Evolutionary conservation across 2,888 invertebrate genomes (phyloP).

Genomic region (Callosobruchus maculatus): DNA sequence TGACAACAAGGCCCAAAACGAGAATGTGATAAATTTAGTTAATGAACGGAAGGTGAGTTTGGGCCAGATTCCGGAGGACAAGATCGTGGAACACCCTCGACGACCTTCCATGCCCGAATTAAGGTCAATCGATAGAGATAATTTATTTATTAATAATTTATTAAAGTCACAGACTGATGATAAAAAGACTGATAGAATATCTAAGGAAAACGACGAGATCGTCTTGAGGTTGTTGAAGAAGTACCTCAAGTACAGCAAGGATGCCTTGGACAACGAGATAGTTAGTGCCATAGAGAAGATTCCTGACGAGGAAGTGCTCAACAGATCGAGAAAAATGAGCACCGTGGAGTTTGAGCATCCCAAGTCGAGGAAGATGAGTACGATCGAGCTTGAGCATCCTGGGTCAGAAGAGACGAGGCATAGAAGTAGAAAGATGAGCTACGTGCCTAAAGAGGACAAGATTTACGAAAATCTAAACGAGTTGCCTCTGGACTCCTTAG

Average conservation of each 20-base stretch:
- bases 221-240: constrained; percentile 46
- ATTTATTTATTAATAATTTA: constrained; percentile 49
- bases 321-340: constrained; percentile 19
- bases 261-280: constrained; percentile 43
- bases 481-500: constrained; percentile 37
- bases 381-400: neutral
- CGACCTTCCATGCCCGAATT: constrained; percentile 41
- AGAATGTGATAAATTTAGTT: constrained; percentile 36
- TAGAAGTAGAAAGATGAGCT: constrained; percentile 38
- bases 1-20: constrained; percentile 21
- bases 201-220: constrained; percentile 46
- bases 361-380: constrained; percentile 4
- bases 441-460: constrained; percentile 43
- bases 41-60: constrained; percentile 37
- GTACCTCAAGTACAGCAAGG: constrained; percentile 48
- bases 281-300: constrained; percentile 43
- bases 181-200: constrained; percentile 39
- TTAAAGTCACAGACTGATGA: constrained; percentile 39
- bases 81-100: constrained; percentile 34
- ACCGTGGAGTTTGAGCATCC: constrained; percentile 9
- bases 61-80: constrained; percentile 40
- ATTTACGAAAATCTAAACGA: constrained; percentile 44
- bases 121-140: constrained; percentile 36
- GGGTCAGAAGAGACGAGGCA: constrained; percentile 15
- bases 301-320: constrained; percentile 22